Conservation (phyloP, 1,140 invertebrate genomes). For the Drosophila biarmipes region DNA sequence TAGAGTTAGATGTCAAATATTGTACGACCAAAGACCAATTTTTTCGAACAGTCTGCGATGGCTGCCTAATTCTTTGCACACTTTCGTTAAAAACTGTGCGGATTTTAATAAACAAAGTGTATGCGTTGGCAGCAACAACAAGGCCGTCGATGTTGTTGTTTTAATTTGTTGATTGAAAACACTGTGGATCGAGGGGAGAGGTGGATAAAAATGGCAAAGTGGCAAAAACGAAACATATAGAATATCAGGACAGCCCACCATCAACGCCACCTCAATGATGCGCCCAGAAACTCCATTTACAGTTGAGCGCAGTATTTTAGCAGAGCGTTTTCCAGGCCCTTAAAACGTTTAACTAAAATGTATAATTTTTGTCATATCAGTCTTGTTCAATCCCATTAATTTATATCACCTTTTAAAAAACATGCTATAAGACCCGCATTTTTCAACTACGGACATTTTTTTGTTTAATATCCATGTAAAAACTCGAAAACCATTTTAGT, state of each 20-base stretch:
- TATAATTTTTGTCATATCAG: too few species aligned
- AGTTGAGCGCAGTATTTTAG: not conserved
- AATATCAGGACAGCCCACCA: slow-evolving; percentile 8
- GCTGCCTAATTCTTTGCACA: slow-evolving; percentile 4
- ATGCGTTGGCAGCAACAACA: slow-evolving; percentile 12
- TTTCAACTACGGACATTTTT: too few species aligned
- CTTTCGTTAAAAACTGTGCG: slow-evolving; percentile 13
- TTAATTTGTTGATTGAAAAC: slow-evolving; percentile 59
- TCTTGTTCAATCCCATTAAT: too few species aligned
- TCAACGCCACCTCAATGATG: slow-evolving; percentile 12
- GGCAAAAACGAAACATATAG: slow-evolving; percentile 26
- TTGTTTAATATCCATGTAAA: too few species aligned
- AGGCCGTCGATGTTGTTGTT: slow-evolving; percentile 27
- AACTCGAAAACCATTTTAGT: not conserved
- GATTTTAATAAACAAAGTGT: slow-evolving; percentile 47
- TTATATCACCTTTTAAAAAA: too few species aligned
- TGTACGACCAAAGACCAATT: not conserved
- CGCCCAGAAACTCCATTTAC: slow-evolving; percentile 1
- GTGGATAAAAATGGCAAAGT: slow-evolving; percentile 18
- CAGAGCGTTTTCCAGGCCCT: not conserved
- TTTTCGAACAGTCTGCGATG: not conserved
- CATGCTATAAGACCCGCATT: too few species aligned
- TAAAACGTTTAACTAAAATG: not conserved
- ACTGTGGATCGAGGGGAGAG: not conserved
- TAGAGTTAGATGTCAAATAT: not conserved